A percentile compares a stretch with the other conserved stretches of the same genome.
Evolutionary conservation across 2,888 invertebrate species (phyloP).

Genomic region (Andrena marginata): DNA sequence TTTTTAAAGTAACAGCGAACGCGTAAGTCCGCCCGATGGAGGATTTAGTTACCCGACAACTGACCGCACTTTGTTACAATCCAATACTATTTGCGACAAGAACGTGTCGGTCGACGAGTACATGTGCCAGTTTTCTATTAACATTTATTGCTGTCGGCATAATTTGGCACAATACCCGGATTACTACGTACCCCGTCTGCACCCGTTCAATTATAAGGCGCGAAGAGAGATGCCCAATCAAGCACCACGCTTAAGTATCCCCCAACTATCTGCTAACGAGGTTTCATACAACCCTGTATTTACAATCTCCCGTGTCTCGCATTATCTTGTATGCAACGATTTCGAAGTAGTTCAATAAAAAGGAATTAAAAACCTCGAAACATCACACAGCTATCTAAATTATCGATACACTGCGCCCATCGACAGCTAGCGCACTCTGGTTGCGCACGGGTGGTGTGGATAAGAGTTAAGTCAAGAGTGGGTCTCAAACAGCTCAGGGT

Average conservation of each 20-base stretch:
- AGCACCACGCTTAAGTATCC: neutral
- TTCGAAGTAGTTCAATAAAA: neutral
- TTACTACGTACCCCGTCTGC: constrained; percentile 35
- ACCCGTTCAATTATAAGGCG: constrained; percentile 46
- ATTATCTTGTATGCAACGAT: neutral
- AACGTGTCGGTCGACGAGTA: constrained; percentile 17
- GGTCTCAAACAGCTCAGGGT: constrained; percentile 26
- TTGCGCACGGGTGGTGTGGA: constrained; percentile 10
- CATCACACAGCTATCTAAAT: constrained; percentile 20
- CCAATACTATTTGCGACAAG: constrained; percentile 10
- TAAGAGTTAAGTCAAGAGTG: constrained; percentile 29
- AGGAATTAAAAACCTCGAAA: neutral
- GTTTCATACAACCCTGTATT: neutral
- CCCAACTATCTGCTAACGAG: neutral
- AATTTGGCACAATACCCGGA: constrained; percentile 52
- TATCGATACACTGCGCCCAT: constrained; percentile 19
- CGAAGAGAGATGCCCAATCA: constrained; percentile 52
- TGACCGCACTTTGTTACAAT: constrained; percentile 3
- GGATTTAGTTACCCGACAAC: neutral
- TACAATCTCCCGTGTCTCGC: neutral
- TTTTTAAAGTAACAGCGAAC: neutral
- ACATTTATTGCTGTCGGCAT: constrained; percentile 41
- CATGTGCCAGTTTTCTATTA: constrained; percentile 20
- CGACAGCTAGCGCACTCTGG: constrained; percentile 34
- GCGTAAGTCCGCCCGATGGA: neutral